These are phyloP conservation scores for Glyphotaelius pellucidus DNA, from an alignment of 2,888 invertebrate genomes.

Conservation along the genomic window DNA sequence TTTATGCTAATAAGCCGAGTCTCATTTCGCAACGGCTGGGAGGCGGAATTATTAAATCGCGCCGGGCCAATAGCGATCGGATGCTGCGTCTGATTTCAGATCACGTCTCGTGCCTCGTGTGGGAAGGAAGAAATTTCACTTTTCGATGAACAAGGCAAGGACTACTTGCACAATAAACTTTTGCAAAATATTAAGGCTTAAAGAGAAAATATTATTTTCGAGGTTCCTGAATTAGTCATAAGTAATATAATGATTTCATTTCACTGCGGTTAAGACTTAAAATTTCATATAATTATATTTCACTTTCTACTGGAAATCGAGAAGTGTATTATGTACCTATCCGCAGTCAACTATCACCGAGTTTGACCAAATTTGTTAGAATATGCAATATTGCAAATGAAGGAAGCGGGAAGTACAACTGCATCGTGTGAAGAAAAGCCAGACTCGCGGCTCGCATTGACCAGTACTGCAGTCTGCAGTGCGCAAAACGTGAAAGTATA, in stretches of 20 bases:
- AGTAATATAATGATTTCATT: not conserved
- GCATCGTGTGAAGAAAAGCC: not conserved
- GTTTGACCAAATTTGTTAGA: not conserved
- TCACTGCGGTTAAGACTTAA: not conserved
- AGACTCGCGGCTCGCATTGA: not conserved
- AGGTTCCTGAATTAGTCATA: not conserved
- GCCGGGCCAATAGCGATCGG: constrained; percentile 9
- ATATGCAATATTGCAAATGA: not conserved
- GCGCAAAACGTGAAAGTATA: constrained; percentile 16
- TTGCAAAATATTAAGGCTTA: constrained; percentile 49
- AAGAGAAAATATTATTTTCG: constrained; percentile 41
- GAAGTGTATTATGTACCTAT: not conserved
- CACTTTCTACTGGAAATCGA: not conserved
- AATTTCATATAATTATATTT: not conserved
- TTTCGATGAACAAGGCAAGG: constrained; percentile 62
- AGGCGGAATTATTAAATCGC: constrained; percentile 31
- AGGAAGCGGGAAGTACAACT: not conserved
- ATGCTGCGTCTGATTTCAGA: constrained; percentile 35
- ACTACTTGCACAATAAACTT: constrained; percentile 62
- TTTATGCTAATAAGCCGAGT: constrained; percentile 24
- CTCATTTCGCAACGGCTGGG: constrained; percentile 27
- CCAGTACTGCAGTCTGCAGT: not conserved
- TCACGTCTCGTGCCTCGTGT: constrained; percentile 27
- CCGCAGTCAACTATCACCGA: not conserved
- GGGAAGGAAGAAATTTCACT: constrained; percentile 64